Conservation (phyloP, 2,797 vertebrate species). For the Mus minutoides region DNA sequence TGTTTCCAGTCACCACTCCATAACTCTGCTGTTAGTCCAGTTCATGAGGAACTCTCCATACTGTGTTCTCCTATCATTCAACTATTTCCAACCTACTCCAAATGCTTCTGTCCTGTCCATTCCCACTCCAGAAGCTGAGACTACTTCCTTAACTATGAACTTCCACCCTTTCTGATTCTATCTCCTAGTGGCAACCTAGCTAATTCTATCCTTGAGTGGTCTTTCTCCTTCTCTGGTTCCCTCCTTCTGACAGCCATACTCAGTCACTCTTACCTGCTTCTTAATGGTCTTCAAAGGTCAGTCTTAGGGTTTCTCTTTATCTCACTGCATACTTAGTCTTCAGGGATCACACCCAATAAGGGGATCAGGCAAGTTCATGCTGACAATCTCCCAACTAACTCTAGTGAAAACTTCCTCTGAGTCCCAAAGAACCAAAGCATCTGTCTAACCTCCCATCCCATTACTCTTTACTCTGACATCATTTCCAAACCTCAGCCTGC, state of each 20-base stretch:
- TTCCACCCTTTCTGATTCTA: background rate
- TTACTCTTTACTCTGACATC: background rate
- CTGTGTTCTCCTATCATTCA: background rate
- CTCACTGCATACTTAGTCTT: background rate
- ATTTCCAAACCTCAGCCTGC: background rate
- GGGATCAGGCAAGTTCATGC: no score
- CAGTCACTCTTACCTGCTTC: background rate
- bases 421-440: background rate
- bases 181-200: background rate
- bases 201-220: background rate
- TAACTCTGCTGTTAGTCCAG: background rate
- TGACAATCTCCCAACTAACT: background rate
- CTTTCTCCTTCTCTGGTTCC: background rate
- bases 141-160: background rate
- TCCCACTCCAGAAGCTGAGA: background rate
- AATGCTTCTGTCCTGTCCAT: background rate
- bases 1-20: background rate
- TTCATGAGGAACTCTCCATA: background rate
- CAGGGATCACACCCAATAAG: background rate
- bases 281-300: background rate
- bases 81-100: background rate
- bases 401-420: background rate
- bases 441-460: background rate
- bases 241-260: background rate
- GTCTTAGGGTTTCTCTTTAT: constrained; percentile 1